Evolutionary conservation across 2,797 vertebrate genomes (phyloP).

Genomic region (Thalassophryne amazonica): DNA sequence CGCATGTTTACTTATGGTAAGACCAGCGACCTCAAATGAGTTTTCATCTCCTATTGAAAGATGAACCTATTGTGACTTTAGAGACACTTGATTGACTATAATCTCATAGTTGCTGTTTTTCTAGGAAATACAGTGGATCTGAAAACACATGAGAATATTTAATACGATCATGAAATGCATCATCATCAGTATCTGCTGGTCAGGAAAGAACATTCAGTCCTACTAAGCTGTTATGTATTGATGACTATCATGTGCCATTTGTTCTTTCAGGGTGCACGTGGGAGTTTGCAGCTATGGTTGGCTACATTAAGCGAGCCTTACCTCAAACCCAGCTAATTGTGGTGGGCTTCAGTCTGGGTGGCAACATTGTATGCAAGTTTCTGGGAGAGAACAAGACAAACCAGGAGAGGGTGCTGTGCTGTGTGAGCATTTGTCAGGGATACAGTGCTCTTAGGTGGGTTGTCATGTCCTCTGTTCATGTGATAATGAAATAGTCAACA

Average conservation of each 20-base stretch:
- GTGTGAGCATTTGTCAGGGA: constrained; percentile 95
- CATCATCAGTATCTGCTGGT: constrained; percentile 19
- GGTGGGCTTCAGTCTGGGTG: constrained; percentile 95
- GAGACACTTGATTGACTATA: background rate
- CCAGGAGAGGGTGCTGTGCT: constrained; percentile 95
- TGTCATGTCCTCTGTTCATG: background rate
- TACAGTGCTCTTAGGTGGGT: constrained; percentile 95
- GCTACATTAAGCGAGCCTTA: constrained; percentile 89
- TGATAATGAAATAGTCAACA: constrained; percentile 23
- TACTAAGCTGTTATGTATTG: constrained; percentile 19
- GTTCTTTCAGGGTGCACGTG: constrained; percentile 89
- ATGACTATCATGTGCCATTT: constrained; percentile 15
- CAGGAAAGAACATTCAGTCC: background rate
- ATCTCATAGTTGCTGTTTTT: background rate
- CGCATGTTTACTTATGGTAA: constrained; percentile 97
- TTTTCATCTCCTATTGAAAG: background rate
- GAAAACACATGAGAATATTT: no score
- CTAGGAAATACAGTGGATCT: no score
- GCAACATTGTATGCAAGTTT: constrained; percentile 98
- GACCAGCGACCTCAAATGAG: background rate
- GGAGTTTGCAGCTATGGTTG: constrained; percentile 97
- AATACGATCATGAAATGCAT: background rate
- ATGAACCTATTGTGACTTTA: background rate
- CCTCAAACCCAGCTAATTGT: constrained; percentile 90
- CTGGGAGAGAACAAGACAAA: constrained; percentile 90